Conservation (phyloP, 2,113 vertebrate genomes). For the Sitta europaea region DNA sequence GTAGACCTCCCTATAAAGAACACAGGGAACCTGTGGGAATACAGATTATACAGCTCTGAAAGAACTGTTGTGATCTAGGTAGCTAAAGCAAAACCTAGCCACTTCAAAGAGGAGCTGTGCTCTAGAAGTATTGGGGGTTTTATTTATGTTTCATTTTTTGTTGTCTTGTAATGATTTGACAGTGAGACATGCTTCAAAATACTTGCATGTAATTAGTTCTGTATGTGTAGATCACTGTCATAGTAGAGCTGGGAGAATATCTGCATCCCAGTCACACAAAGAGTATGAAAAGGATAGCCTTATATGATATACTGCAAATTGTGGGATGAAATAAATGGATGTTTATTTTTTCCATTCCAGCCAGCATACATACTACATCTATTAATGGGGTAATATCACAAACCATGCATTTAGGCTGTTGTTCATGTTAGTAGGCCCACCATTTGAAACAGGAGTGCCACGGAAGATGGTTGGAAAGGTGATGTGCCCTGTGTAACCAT, state of each 20-base stretch:
- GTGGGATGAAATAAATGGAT: not conserved
- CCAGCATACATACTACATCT: not conserved
- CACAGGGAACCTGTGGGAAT: not conserved
- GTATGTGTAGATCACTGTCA: not conserved
- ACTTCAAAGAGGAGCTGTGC: not conserved
- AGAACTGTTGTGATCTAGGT: not conserved
- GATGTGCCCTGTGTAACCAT: not conserved
- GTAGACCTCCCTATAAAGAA: not conserved
- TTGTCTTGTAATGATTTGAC: not conserved
- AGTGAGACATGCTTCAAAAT: not conserved
- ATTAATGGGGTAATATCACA: not conserved
- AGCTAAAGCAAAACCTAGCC: not conserved
- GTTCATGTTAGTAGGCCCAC: not conserved
- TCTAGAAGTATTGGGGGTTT: not conserved
- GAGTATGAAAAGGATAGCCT: constrained; percentile 21
- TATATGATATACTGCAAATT: not conserved
- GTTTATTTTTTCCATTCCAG: not conserved
- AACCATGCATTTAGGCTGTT: not conserved
- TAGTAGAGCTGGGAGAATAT: not conserved
- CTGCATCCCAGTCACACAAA: not conserved
- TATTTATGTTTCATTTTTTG: not conserved
- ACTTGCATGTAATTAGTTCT: not conserved
- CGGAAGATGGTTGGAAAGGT: not conserved
- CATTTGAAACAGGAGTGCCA: not conserved
- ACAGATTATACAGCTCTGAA: not conserved